Evolutionary conservation across 2,888 invertebrate species (phyloP).

Genomic region (Athalia circularis): DNA sequence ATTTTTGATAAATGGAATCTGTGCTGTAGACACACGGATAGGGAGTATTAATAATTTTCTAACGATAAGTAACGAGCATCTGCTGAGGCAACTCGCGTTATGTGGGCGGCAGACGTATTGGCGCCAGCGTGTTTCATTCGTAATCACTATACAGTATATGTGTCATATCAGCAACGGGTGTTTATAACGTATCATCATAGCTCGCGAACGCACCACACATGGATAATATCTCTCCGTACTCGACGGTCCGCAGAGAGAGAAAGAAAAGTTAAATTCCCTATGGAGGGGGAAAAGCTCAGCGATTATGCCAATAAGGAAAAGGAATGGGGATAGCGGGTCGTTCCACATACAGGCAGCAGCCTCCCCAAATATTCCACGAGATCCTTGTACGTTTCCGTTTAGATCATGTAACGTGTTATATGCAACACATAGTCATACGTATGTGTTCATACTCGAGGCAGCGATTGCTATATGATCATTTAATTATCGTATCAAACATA

Average conservation of each 20-base stretch:
- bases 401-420: background rate
- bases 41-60: background rate
- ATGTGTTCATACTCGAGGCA: background rate
- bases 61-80: background rate
- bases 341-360: background rate
- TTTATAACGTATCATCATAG: background rate
- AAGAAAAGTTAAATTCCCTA: too few relatives aligned
- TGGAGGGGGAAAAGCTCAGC: conserved; percentile 12
- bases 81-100: background rate
- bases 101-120: conserved; percentile 32
- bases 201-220: background rate
- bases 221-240: too few relatives aligned
- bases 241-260: too few relatives aligned
- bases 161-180: background rate
- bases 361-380: conserved; percentile 35
- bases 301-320: background rate
- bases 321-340: conserved; percentile 11
- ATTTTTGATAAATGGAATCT: conserved; percentile 1
- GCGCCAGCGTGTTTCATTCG: conserved; percentile 6
- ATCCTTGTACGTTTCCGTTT: conserved; percentile 38
- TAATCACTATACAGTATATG: background rate
- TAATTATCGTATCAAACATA: background rate
- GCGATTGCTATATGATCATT: background rate
- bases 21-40: too few relatives aligned
- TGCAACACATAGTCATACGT: background rate